These are phyloP conservation scores for Steatornis caripensis DNA, from an alignment of 2,113 vertebrate genomes.

Conservation along the genomic window DNA sequence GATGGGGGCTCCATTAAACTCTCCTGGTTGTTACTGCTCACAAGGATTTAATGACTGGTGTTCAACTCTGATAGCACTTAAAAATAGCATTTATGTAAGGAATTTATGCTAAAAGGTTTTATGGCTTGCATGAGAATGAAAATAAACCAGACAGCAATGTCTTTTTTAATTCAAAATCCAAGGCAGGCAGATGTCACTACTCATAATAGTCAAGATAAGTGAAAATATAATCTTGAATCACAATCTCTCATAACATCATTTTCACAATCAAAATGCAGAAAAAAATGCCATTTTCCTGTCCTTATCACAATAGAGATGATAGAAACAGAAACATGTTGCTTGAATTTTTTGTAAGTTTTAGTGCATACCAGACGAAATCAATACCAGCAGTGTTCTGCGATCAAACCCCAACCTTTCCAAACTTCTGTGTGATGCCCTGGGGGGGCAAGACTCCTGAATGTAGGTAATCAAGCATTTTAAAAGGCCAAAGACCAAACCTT, in stretches of 20 bases:
- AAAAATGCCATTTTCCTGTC: not conserved
- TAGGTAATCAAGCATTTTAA: not conserved
- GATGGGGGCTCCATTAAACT: constrained; percentile 27
- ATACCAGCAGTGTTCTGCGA: not conserved
- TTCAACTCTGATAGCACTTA: not conserved
- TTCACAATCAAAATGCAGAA: not conserved
- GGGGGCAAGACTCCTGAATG: not conserved
- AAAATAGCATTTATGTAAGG: not conserved
- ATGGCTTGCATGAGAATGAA: not conserved
- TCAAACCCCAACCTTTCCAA: not conserved
- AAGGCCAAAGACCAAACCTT: not conserved
- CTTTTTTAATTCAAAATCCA: not conserved
- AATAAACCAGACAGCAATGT: not conserved
- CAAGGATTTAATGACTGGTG: constrained; percentile 33
- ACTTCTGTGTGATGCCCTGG: not conserved
- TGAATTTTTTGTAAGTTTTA: not conserved
- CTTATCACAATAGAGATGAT: not conserved
- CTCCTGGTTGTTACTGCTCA: constrained; percentile 9
- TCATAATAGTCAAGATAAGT: not conserved
- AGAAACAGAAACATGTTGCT: not conserved
- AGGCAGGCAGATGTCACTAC: not conserved
- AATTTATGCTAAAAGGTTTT: constrained; percentile 11
- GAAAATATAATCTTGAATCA: not conserved
- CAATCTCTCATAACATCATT: not conserved
- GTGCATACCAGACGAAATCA: not conserved